Base-by-base conservation (phyloP, 2,888 invertebrate species). In the Brenthis hecate region DNA sequence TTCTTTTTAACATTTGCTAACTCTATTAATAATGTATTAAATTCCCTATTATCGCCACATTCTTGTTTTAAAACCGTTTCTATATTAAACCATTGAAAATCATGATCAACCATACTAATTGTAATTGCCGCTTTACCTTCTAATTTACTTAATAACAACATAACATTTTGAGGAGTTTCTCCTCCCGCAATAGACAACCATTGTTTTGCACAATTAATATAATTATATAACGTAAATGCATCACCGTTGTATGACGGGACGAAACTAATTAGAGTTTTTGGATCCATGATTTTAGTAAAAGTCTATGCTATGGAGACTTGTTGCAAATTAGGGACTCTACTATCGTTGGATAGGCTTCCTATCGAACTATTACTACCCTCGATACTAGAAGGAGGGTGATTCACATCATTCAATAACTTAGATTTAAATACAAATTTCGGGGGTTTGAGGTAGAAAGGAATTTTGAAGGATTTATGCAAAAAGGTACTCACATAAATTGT, bases 151-250 rank as follows among this genome's bases (percentile, higher is more conserved):
- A 70, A 63, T 58, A 70, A 63, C 8, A 70, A 14, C 62, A 66
- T 70, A 13, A 70, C 57, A 47, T 66, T 70, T 62, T 66, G 43
- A 3, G 63, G 66, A 16, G 23, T 62, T n/a, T 66, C 63, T 63
- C 63, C 43, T 19, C 43, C 16, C 63, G 48, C 65, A 43, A 68
- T 55, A 63, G 61, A 13, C 16, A 68, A 56, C 65, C 55, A 68
- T 50, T 66, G 65, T n/a, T 60, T 62, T 4, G 66, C 65, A 32
- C 58, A 63, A 55, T 66, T 71, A 57, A 71, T 50, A 68, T 56
- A 66, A 71, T 68, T 68, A 58, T 69, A 69, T 16, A 69, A n/a
- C n/a, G n/a, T n/a, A n/a, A n/a, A n/a, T n/a, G n/a, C n/a, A n/a
- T n/a, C n/a, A n/a, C n/a, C n/a, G n/a, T n/a, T n/a, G n/a, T n/a